Percentiles rank a stretch among this genome's conserved stretches.
These are phyloP conservation scores for Centropus unirufus DNA, from an alignment of 2,113 vertebrate species.

Conservation along the genomic window DNA sequence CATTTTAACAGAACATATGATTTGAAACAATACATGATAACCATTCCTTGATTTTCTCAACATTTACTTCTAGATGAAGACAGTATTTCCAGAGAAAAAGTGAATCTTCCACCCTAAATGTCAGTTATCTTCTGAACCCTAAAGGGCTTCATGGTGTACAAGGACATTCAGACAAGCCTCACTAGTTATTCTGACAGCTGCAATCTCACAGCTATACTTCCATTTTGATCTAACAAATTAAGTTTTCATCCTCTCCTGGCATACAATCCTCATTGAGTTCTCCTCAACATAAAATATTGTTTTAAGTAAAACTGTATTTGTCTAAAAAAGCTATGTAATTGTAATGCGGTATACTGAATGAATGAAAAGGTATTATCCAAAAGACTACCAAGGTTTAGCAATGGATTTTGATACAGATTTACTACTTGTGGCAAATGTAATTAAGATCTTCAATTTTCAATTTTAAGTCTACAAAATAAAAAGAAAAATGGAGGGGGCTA, in stretches of 20 bases:
- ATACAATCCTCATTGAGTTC: background rate
- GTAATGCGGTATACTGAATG: background rate
- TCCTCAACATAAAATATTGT: background rate
- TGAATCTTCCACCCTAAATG: background rate
- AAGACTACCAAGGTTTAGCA: background rate
- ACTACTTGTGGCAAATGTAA: background rate
- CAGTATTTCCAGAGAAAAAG: background rate
- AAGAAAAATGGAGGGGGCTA: background rate
- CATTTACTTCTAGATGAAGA: background rate
- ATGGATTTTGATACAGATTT: background rate
- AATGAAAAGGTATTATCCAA: conserved; percentile 1
- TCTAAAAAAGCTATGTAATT: conserved; percentile 18
- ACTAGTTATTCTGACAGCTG: background rate
- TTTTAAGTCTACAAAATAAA: background rate
- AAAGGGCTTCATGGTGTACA: background rate
- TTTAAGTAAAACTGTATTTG: conserved; percentile 14
- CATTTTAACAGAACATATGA: background rate
- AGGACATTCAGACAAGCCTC: background rate
- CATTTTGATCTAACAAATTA: background rate
- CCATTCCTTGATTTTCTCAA: background rate
- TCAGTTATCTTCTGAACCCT: background rate
- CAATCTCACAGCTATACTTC: background rate
- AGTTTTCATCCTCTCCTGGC: background rate
- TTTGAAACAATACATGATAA: background rate
- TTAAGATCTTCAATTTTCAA: background rate